Evolutionary conservation across 1,140 invertebrate species (phyloP).

Genomic region (Lethrus apterus): DNA sequence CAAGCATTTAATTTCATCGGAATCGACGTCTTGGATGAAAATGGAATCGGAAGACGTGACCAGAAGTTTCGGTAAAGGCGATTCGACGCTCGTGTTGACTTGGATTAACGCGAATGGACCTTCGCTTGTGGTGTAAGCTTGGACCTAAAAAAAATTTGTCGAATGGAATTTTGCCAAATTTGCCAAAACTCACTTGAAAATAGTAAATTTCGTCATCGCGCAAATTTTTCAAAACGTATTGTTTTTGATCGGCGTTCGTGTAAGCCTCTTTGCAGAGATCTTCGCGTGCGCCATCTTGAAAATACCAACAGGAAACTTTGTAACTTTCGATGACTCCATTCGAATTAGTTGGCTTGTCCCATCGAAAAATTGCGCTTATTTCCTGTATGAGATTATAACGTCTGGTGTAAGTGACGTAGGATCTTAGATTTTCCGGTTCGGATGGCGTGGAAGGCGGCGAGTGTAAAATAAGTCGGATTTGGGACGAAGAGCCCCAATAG

Average conservation of each 20-base stretch:
- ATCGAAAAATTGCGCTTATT: constrained; percentile 58
- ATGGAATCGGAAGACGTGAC: constrained; percentile 63
- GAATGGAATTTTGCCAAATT: not conserved
- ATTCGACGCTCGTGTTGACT: constrained; percentile 56
- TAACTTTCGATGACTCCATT: constrained; percentile 72
- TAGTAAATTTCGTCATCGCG: constrained; percentile 53
- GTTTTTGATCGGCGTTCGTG: constrained; percentile 36
- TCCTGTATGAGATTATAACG: constrained; percentile 41
- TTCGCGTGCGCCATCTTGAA: constrained; percentile 32
- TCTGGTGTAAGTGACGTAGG: constrained; percentile 52
- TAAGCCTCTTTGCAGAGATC: constrained; percentile 28
- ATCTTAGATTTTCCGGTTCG: constrained; percentile 58
- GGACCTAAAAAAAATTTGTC: constrained; percentile 56
- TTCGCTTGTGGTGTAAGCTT: constrained; percentile 66
- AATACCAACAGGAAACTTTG: constrained; percentile 60
- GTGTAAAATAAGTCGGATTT: constrained; percentile 48
- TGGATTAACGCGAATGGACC: constrained; percentile 52
- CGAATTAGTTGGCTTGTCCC: constrained; percentile 61
- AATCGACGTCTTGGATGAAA: constrained; percentile 65
- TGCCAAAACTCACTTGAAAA: constrained; percentile 57
- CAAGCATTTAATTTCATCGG: constrained; percentile 48
- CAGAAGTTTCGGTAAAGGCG: constrained; percentile 71
- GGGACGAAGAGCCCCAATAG: constrained; percentile 69
- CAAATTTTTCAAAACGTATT: constrained; percentile 41
- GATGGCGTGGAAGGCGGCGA: constrained; percentile 67